Conservation (phyloP, 2,888 invertebrate species). For the Cerastis leucographa region DNA sequence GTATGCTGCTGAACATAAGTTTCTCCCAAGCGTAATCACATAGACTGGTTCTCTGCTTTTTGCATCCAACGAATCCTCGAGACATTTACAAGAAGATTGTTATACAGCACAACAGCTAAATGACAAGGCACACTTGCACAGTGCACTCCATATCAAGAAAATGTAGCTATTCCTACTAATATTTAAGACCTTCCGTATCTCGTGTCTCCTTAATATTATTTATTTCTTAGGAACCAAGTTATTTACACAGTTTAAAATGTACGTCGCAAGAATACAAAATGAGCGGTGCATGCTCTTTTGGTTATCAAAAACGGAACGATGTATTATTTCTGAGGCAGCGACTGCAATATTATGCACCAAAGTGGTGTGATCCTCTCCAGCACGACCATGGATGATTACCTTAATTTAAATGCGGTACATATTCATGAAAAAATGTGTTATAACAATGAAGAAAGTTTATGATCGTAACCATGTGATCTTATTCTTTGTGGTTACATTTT, state of each 20-base stretch:
- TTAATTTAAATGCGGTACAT: no score
- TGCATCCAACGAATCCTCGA: not conserved
- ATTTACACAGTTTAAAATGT: slow-evolving; percentile 47
- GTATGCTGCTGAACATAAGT: not conserved
- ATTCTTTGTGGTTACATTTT: slow-evolving; percentile 34
- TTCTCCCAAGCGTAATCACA: not conserved
- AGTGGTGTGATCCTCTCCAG: no score
- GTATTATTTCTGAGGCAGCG: slow-evolving; percentile 30
- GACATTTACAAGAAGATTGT: not conserved
- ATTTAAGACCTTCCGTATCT: slow-evolving; percentile 27
- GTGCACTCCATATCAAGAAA: not conserved
- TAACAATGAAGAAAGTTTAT: slow-evolving; percentile 47
- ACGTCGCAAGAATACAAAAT: slow-evolving; percentile 48
- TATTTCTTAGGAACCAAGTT: slow-evolving; percentile 36
- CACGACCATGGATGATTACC: no score
- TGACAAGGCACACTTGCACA: not conserved
- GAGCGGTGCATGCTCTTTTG: slow-evolving; percentile 45
- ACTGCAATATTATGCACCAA: slow-evolving; percentile 47
- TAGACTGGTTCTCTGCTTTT: not conserved
- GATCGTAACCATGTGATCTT: slow-evolving; percentile 29
- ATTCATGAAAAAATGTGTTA: no score
- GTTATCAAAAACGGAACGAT: slow-evolving; percentile 43
- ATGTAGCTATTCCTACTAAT: slow-evolving; percentile 8
- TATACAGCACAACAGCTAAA: slow-evolving; percentile 2
- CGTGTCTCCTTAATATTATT: slow-evolving; percentile 48